These are phyloP conservation scores for Coronaproctus castanopsis DNA, from an alignment of 2,888 invertebrate species.

Conservation along the genomic window DNA sequence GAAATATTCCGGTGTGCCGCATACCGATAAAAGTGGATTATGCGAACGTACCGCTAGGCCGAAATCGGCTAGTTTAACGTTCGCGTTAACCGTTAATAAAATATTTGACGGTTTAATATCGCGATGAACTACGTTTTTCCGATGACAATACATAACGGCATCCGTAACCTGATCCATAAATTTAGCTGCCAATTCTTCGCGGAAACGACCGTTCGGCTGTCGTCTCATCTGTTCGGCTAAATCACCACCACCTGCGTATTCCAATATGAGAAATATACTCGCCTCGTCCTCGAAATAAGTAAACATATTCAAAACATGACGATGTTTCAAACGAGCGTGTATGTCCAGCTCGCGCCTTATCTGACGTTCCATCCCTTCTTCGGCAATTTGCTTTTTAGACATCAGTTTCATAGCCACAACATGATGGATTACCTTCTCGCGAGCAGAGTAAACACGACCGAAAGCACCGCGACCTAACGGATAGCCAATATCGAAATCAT, in stretches of 20 bases:
- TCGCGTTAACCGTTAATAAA: conserved; percentile 49
- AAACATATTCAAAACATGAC: conserved; percentile 59
- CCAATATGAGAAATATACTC: conserved; percentile 68
- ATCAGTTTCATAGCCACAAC: conserved; percentile 48
- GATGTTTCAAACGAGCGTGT: conserved; percentile 64
- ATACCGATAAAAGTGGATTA: conserved; percentile 50
- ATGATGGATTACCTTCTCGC: conserved; percentile 56
- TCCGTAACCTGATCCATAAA: conserved; percentile 78
- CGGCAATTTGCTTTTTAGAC: conserved; percentile 59
- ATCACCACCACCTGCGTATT: conserved; percentile 71
- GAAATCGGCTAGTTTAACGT: conserved; percentile 77
- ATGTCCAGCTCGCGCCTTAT: conserved; percentile 82
- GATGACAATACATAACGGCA: conserved; percentile 71
- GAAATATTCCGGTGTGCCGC: conserved; percentile 85
- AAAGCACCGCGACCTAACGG: conserved; percentile 84
- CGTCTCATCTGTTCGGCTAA: conserved; percentile 55
- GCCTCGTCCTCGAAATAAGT: conserved; percentile 78
- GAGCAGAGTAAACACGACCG: conserved; percentile 72
- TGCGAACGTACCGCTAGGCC: conserved; percentile 57
- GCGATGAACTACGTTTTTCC: conserved; percentile 69
- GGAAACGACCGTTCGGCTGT: conserved; percentile 40
- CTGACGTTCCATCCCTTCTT: conserved; percentile 50
- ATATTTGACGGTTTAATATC: conserved; percentile 88
- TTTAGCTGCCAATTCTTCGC: conserved; percentile 39
- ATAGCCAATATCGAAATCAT: conserved; percentile 67